Percentiles rank a stretch among this genome's conserved stretches.
Evolutionary conservation across 2,888 invertebrate species (phyloP).

Genomic region (Maniola hyperantus): DNA sequence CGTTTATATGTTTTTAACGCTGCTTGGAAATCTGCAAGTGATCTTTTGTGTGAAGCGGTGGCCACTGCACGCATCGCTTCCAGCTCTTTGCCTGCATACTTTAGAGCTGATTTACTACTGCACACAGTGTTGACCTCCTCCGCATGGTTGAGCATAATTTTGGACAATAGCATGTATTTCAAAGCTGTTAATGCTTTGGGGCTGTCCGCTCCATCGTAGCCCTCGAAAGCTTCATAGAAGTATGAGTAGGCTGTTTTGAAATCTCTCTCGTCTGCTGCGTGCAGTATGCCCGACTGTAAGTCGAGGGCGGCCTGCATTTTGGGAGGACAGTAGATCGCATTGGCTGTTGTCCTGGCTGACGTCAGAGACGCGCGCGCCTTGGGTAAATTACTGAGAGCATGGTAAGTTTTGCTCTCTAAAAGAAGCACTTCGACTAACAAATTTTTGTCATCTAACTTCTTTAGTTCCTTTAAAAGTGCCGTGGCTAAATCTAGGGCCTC

Average conservation of each 20-base stretch:
- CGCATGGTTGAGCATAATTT: conserved; percentile 98
- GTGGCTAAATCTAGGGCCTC: conserved; percentile 94
- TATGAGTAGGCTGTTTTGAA: conserved; percentile 99
- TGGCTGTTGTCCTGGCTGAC: conserved; percentile 99
- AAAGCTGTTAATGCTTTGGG: conserved; percentile 96
- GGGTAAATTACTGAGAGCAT: conserved; percentile 97
- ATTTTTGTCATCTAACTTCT: conserved; percentile 99
- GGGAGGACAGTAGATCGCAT: conserved; percentile 99
- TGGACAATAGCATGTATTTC: conserved; percentile 99
- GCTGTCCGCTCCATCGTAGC: conserved; percentile 97
- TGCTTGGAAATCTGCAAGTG: conserved; percentile 97
- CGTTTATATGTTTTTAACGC: conserved; percentile 93
- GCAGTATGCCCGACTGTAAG: conserved; percentile 98
- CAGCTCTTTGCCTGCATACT: conserved; percentile 96
- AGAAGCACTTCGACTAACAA: conserved; percentile 98
- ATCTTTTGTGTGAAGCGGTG: conserved; percentile 97
- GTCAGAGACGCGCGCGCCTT: conserved; percentile 98
- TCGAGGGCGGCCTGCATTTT: conserved; percentile 99
- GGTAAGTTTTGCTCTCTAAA: conserved; percentile 99
- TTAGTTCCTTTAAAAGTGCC: conserved; percentile 95
- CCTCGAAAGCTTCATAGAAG: conserved; percentile 99
- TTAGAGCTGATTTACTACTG: conserved; percentile 97
- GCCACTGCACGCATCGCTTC: conserved; percentile 99
- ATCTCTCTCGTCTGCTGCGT: conserved; percentile 99
- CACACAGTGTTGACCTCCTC: conserved; percentile 98